Percentiles rank a stretch among this genome's conserved stretches.
phyloP scores from a whole-genome alignment of 2,113 vertebrate species.

The Cavia porcellus region DNA sequence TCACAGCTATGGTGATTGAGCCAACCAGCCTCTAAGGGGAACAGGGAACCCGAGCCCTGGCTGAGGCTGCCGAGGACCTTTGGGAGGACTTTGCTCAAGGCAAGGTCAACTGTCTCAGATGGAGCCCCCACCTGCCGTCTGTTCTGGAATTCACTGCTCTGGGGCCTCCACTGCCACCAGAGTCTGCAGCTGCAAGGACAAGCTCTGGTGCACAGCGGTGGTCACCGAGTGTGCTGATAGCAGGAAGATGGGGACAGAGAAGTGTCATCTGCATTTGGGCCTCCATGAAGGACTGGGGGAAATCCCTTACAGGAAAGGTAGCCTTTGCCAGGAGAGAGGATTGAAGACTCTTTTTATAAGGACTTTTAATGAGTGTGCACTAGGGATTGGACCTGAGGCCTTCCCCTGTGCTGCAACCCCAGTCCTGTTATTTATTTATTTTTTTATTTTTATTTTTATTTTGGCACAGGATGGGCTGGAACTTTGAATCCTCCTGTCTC shows the following conservation, averaged over 20 bases:
- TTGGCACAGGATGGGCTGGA: background rate
- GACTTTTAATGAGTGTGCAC: background rate
- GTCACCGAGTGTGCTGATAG: background rate
- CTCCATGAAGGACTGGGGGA: background rate
- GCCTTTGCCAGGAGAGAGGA: background rate
- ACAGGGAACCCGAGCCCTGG: background rate
- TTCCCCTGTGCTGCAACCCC: background rate
- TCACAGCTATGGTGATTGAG: background rate
- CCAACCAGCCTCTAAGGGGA: background rate
- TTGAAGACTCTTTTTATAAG: background rate
- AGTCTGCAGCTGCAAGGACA: too few relatives aligned
- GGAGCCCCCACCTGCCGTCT: background rate
- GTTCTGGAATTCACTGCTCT: background rate
- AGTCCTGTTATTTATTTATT: background rate
- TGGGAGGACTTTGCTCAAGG: too few relatives aligned
- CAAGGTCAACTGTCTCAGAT: too few relatives aligned
- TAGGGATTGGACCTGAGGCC: background rate
- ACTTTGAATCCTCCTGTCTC: background rate
- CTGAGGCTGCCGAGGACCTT: too few relatives aligned
- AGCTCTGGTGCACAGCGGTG: background rate
- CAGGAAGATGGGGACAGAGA: background rate
- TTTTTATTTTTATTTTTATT: background rate
- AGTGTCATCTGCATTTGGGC: background rate
- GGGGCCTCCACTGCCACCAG: background rate
- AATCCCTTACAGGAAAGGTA: background rate